Base-by-base conservation (phyloP, 1,140 invertebrate species). In the Eumeta japonica region DNA sequence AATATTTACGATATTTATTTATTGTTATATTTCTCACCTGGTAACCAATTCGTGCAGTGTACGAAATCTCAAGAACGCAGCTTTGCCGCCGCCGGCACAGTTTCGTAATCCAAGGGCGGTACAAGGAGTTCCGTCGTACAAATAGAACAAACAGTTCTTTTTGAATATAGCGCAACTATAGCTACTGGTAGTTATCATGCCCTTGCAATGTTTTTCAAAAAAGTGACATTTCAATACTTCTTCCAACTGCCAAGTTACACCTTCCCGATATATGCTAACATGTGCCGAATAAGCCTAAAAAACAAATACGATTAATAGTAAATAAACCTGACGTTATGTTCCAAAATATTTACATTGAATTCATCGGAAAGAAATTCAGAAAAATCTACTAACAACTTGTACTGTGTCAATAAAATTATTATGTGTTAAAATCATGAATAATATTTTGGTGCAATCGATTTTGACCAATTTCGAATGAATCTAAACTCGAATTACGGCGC, bases 131-230 rank as follows among this genome's bases (percentile, higher is more conserved):
- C 54, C 67, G 34, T 79, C 77, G 34, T 58, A 79, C 16, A 80
- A 44, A 45, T 80, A 80, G 39, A 62, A 79, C 0, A 80, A 50
- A 3, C 63, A 56, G 30, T 73, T 73, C 41, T 65, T 75, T 29
- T 58, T 61, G 39, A 78, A 77, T 12, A 79, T 52, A 1, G 77
- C 75, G 32, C 77, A 78, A 14, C 77, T 74, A 36, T 78, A 80
- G 9, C 59, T 58, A 0, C 67, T 56, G 0, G 76, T 79, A 0
- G 76, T 76, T 3, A 80, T 51, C 52, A 79, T 71, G 10, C 75
- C 77, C 16, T 64, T 54, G 27, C 77, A 72, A 14, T 66, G 64
- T 47, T 63, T 68, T 1, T 45, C 46, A 9, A 79, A 65, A 31
- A 63, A 72, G 30, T 61, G 64, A 9, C 43, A 37, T 10, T 16